Base-by-base conservation (phyloP, 2,888 invertebrate species). In the Ecliptopera silaceata region DNA sequence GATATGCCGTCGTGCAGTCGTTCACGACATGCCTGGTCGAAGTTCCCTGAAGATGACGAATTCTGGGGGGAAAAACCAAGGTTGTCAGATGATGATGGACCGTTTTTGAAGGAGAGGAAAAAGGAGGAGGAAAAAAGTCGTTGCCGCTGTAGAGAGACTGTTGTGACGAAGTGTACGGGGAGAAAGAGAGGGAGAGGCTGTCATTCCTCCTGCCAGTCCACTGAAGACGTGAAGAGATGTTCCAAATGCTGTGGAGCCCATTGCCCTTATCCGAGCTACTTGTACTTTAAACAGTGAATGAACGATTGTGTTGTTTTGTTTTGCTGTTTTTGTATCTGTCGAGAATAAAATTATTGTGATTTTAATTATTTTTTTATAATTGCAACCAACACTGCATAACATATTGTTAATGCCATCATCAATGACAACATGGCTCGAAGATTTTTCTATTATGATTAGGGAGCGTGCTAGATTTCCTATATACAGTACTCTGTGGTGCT, bases 191-290 rank as follows among this genome's bases (percentile, higher is more conserved):
- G 29, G 6, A 44, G 8, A 5, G 55, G 45, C 0, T 49, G 42
- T 18, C 55, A 39, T 8, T 20, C 32, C 2, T 26, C 18, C 17
- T 39, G 42, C 31, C 55, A 44, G 42, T 17, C 38, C 1, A 49
- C 12, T 18, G 50, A 63, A 5, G 64, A 62, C 2, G 50, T 71
- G 48, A 67, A 63, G 8, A 61, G 46, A 2, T 79, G 78, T 38
- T 41, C 72, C 0, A 78, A 72, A 46, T 79, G 79, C 34, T 74
- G 74, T 56, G 79, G 77, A 2, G 47, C 61, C 0, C 69, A 68
- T 12, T 82, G 82, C 55, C 82, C 82, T 0, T 71, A 73, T 44
- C 82, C 82, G 1, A 79, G 78, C 44, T 69, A 68, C 58, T 50
- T 80, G 41, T 82, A 71, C 60, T 82, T 82, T 54, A 70, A 60